phyloP scores from a whole-genome alignment of 1,140 invertebrate species.

The Pseudobourletiella spinata region DNA sequence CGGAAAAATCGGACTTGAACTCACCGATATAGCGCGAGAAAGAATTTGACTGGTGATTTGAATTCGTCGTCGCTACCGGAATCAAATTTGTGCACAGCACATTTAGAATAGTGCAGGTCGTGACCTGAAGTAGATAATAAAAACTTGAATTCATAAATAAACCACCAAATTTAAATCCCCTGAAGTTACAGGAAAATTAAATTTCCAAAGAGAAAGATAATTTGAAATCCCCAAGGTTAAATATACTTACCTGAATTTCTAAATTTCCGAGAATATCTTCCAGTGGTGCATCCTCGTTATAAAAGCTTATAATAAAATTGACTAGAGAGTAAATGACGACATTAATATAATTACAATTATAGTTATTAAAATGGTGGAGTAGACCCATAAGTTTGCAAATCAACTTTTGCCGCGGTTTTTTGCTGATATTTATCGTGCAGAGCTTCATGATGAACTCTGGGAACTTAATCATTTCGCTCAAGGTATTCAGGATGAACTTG shows the following conservation, averaged over 20 bases:
- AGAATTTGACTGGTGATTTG: background rate
- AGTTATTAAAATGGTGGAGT: background rate
- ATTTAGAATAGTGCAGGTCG: background rate
- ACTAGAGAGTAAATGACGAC: background rate
- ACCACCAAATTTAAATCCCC: too few relatives aligned
- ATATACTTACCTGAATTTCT: conserved; percentile 2
- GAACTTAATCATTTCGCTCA: background rate
- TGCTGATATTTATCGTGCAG: background rate
- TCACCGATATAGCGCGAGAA: conserved; percentile 7
- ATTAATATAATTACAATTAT: conserved; percentile 1
- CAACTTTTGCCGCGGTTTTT: background rate
- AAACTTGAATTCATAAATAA: background rate
- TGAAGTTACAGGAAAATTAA: too few relatives aligned
- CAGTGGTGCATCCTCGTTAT: background rate
- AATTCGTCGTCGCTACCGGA: background rate
- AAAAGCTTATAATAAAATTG: background rate
- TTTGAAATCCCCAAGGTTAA: too few relatives aligned
- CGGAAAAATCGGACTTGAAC: too few relatives aligned
- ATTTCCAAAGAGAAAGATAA: too few relatives aligned
- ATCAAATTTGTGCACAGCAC: background rate
- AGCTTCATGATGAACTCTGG: background rate
- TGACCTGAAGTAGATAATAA: too few relatives aligned
- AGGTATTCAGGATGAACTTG: conserved; percentile 2
- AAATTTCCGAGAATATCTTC: background rate
- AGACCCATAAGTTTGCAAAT: background rate